Evolutionary conservation across 2,888 invertebrate genomes (phyloP).

Genomic region (Ophioninae sp.): DNA sequence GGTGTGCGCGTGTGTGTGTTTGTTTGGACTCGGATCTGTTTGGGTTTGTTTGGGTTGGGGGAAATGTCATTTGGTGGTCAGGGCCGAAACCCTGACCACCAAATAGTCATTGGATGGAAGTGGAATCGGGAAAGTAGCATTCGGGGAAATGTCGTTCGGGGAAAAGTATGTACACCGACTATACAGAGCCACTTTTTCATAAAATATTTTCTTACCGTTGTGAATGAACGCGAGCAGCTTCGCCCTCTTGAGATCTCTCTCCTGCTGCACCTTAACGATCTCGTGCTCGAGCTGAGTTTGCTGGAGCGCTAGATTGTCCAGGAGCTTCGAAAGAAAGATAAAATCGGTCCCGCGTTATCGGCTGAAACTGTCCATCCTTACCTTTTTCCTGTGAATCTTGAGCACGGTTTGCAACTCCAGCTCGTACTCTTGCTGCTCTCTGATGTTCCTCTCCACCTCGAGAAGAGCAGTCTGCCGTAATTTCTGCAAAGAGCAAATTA

Average conservation of each 20-base stretch:
- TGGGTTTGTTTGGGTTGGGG: no score
- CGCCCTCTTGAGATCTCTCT: conserved; percentile 82
- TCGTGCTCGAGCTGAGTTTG: conserved; percentile 86
- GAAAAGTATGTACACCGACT: no score
- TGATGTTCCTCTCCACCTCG: conserved; percentile 85
- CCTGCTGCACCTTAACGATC: conserved; percentile 86
- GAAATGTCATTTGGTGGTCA: no score
- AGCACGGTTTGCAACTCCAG: conserved; percentile 85
- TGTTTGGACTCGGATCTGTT: no score
- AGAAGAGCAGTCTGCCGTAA: conserved; percentile 82
- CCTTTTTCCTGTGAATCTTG: conserved; percentile 85
- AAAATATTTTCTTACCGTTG: conserved; percentile 68
- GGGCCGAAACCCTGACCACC: no score
- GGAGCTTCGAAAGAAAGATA: conserved; percentile 77
- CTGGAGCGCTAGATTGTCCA: conserved; percentile 83
- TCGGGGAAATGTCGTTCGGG: no score
- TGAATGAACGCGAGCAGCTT: conserved; percentile 75
- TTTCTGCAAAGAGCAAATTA: conserved; percentile 79
- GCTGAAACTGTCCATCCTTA: conserved; percentile 68
- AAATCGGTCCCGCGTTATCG: not conserved
- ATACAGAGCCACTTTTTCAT: no score
- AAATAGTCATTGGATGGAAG: no score
- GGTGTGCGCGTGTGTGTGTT: no score
- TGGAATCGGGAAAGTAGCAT: no score
- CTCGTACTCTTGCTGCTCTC: conserved; percentile 85